Conservation (phyloP, 2,113 vertebrate species). For the Albula goreensis region DNA sequence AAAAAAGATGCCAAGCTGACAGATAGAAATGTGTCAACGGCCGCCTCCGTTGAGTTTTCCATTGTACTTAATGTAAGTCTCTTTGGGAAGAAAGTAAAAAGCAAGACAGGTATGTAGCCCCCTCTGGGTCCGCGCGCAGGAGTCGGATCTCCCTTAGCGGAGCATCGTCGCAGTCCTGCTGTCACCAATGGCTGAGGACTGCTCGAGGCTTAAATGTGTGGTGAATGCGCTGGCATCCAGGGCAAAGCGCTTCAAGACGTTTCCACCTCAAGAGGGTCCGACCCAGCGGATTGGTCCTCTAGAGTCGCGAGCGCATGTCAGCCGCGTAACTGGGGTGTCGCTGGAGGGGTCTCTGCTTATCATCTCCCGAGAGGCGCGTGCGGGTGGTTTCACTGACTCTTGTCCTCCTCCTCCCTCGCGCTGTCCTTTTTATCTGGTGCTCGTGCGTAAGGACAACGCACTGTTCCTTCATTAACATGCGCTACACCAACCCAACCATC, state of each 20-base stretch:
- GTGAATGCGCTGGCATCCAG: conserved; percentile 42
- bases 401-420: background rate
- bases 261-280: conserved; percentile 29
- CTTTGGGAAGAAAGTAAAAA: conserved; percentile 23
- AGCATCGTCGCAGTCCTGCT: conserved; percentile 30
- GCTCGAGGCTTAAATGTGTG: conserved; percentile 30
- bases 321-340: conserved; percentile 27
- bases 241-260: conserved; percentile 31
- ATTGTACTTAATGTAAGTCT: conserved; percentile 48
- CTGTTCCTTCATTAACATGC: background rate
- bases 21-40: conserved; percentile 19
- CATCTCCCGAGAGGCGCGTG: conserved; percentile 15
- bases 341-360: conserved; percentile 41
- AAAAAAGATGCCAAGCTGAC: conserved; percentile 14
- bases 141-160: conserved; percentile 32
- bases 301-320: conserved; percentile 4
- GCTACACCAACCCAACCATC: background rate
- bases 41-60: conserved; percentile 57
- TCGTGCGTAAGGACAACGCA: background rate
- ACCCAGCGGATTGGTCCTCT: conserved; percentile 47
- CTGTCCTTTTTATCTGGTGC: conserved; percentile 4
- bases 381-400: background rate
- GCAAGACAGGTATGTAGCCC: conserved; percentile 9
- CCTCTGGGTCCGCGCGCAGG: conserved; percentile 47
- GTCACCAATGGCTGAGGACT: conserved; percentile 39